A percentile compares a stretch with the other conserved stretches of the same genome.
phyloP scores from a whole-genome alignment of 2,113 vertebrate species.

The Ciconia maguari region DNA sequence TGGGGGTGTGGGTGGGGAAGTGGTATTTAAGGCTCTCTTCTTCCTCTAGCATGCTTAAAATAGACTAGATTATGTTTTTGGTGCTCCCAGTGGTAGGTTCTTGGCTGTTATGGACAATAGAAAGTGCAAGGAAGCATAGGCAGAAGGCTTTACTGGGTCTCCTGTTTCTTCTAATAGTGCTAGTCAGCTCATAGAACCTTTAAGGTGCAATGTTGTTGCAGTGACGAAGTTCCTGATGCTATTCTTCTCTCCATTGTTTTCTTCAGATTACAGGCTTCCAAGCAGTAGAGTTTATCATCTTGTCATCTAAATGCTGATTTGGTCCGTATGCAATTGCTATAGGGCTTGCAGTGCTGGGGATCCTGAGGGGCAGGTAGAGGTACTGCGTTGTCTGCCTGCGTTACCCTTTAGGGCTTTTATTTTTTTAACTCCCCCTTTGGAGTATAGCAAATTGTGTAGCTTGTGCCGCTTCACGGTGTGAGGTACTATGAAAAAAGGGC shows the following conservation, averaged over 20 bases:
- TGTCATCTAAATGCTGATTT: rapidly evolving
- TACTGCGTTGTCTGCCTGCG: rapidly evolving
- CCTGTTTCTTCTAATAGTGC: rapidly evolving
- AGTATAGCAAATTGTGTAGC: rapidly evolving
- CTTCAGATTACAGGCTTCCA: rapidly evolving
- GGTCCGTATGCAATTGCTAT: rapidly evolving
- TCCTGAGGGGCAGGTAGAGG: no score
- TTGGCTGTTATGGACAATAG: rapidly evolving
- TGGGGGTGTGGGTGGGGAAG: neutral
- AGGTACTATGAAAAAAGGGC: rapidly evolving
- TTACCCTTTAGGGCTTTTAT: rapidly evolving
- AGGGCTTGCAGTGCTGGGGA: no score
- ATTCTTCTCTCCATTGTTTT: rapidly evolving
- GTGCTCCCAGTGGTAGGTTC: rapidly evolving
- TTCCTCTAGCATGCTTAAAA: rapidly evolving
- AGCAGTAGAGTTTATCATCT: rapidly evolving
- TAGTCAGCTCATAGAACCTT: rapidly evolving
- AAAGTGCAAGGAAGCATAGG: rapidly evolving
- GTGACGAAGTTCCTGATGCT: rapidly evolving
- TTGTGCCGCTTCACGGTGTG: rapidly evolving
- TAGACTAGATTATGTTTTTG: rapidly evolving
- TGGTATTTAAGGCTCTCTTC: neutral
- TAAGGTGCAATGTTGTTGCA: rapidly evolving
- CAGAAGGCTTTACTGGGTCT: rapidly evolving
- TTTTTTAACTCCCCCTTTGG: rapidly evolving